phyloP scores from a whole-genome alignment of 2,888 invertebrate species.

The Netelia fuscicornis region DNA sequence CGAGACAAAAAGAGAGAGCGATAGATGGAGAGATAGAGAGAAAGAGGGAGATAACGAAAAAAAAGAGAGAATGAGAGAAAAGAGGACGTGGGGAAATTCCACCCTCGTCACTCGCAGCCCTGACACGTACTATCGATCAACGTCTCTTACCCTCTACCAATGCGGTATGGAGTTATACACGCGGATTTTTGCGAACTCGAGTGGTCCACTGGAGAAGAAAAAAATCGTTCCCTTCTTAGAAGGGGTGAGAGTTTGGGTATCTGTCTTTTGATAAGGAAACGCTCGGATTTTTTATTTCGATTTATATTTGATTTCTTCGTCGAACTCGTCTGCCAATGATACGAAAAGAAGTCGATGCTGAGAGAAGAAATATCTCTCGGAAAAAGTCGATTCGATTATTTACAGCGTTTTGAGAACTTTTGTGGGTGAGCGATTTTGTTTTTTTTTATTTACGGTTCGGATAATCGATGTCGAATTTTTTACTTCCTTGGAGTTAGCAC shows the following conservation, averaged over 20 bases:
- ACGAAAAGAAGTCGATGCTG: not conserved
- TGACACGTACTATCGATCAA: slow-evolving; percentile 67
- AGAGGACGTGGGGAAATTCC: slow-evolving; percentile 40
- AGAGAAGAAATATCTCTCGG: not conserved
- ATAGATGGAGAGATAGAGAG: slow-evolving; percentile 33
- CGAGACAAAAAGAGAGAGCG: slow-evolving; percentile 15
- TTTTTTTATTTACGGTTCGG: too few species aligned
- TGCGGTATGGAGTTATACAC: not conserved
- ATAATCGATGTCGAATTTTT: too few species aligned
- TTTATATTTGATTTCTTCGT: slow-evolving; percentile 21
- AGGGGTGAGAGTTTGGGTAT: too few species aligned
- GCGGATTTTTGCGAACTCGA: slow-evolving; percentile 41
- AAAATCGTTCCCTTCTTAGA: slow-evolving; percentile 36
- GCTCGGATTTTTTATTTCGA: slow-evolving; percentile 46
- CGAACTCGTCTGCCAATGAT: not conserved
- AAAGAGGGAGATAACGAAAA: slow-evolving; percentile 9
- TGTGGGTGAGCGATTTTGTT: too few species aligned
- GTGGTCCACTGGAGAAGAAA: slow-evolving; percentile 25
- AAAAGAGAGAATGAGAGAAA: slow-evolving; percentile 17
- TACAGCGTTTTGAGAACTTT: too few species aligned
- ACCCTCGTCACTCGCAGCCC: slow-evolving; percentile 61
- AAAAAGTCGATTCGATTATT: not conserved
- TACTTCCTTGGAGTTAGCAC: too few species aligned
- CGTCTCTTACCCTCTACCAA: slow-evolving; percentile 47
- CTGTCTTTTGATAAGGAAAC: slow-evolving; percentile 46